Evolutionary conservation across 1,140 invertebrate species (phyloP).

Genomic region (Cheumatopsyche charites): DNA sequence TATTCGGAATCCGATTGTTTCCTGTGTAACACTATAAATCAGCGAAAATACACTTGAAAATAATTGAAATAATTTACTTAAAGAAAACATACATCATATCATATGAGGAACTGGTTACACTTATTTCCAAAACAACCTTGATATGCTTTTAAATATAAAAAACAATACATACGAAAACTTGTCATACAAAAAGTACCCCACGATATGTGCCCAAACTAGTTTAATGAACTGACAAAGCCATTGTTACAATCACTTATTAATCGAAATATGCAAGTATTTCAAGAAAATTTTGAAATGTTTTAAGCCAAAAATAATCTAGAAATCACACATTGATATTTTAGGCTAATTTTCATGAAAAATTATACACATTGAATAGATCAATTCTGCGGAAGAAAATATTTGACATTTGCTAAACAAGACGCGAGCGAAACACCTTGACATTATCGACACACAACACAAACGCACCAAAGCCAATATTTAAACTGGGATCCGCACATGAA

Average conservation of each 20-base stretch:
- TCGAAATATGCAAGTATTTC: too few species aligned
- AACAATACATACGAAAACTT: slow-evolving; percentile 1
- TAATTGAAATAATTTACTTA: too few species aligned
- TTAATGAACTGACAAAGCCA: neutral
- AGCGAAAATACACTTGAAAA: too few species aligned
- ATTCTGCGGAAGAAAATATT: too few species aligned
- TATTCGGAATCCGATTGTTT: neutral
- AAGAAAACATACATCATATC: too few species aligned
- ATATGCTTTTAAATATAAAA: slow-evolving; percentile 1
- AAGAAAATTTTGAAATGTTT: too few species aligned
- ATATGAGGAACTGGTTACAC: slow-evolving; percentile 24
- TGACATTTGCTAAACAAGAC: too few species aligned
- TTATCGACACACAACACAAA: slow-evolving; percentile 3
- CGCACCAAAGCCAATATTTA: neutral
- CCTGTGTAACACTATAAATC: too few species aligned
- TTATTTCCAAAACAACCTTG: slow-evolving; percentile 17
- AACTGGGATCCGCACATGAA: neutral
- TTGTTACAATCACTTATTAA: neutral
- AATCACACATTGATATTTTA: too few species aligned
- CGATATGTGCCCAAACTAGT: slow-evolving; percentile 25
- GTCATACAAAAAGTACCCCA: slow-evolving; percentile 17
- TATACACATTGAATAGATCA: neutral
- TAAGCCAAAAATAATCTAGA: too few species aligned
- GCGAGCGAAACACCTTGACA: slow-evolving; percentile 20
- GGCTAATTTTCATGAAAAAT: too few species aligned